Conservation (phyloP, 2,113 vertebrate genomes). For the Nerophis ophidion region DNA sequence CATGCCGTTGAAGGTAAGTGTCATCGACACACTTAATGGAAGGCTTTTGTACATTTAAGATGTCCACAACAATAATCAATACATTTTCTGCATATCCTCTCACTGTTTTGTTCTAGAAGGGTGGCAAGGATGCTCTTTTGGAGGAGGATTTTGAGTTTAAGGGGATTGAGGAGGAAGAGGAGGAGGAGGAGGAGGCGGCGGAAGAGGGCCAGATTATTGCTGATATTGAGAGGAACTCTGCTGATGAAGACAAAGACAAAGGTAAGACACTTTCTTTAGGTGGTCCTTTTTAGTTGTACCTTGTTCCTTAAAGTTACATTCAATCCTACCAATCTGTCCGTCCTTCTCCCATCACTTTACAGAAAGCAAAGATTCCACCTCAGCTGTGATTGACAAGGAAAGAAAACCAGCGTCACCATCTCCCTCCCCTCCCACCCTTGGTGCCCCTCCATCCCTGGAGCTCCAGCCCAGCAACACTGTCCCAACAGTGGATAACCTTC, state of each 20-base stretch:
- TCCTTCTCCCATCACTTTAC: background rate
- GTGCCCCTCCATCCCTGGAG: conserved; percentile 50
- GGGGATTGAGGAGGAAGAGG: conserved; percentile 81
- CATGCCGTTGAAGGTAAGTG: conserved; percentile 79
- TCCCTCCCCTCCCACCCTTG: conserved; percentile 47
- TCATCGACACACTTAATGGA: no score
- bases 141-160: conserved; percentile 86
- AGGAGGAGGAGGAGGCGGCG: conserved; percentile 76
- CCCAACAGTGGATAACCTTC: conserved; percentile 56
- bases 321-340: background rate
- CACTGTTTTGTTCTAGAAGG: conserved; percentile 63
- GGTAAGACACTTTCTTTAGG: conserved; percentile 38
- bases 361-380: conserved; percentile 55
- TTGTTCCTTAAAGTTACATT: background rate
- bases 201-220: conserved; percentile 68
- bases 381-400: conserved; percentile 51
- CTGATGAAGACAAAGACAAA: conserved; percentile 61
- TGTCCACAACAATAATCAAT: background rate
- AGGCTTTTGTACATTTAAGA: no score
- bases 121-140: conserved; percentile 78
- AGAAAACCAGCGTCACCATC: conserved; percentile 56
- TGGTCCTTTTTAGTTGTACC: background rate
- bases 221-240: conserved; percentile 36
- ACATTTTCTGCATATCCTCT: background rate
- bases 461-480: conserved; percentile 37